Conservation (phyloP, 2,113 vertebrate genomes). For the Solenodon paradoxus region DNA sequence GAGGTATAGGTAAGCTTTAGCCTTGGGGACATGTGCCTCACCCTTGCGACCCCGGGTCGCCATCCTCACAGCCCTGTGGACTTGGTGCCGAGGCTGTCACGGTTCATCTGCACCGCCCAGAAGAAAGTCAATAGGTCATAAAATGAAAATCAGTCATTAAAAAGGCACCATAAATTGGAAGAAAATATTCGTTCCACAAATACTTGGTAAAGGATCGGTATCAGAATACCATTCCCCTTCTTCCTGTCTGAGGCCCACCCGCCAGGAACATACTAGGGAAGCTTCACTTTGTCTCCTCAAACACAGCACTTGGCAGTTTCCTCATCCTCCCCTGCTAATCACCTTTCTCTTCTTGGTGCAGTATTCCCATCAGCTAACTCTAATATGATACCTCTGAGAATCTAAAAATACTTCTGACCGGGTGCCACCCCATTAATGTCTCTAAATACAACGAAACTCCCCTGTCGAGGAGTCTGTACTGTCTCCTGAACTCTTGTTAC, state of each 20-base stretch:
- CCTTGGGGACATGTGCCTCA: neutral
- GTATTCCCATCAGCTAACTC: neutral
- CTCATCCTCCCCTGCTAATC: neutral
- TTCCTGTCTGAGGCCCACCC: neutral
- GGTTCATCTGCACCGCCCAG: neutral
- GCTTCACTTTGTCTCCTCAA: neutral
- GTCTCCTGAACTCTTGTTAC: neutral
- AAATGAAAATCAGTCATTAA: neutral
- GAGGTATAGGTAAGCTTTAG: neutral
- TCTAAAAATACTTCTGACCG: neutral
- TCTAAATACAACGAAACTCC: neutral
- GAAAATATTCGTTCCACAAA: neutral
- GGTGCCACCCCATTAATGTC: neutral
- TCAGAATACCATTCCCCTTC: neutral
- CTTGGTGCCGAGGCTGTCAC: neutral
- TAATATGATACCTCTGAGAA: neutral
- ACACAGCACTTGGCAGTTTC: neutral
- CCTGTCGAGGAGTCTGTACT: neutral
- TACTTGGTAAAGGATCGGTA: neutral
- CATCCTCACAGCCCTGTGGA: neutral
- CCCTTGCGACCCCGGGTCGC: accelerated
- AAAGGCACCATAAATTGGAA: neutral
- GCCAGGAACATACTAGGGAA: neutral
- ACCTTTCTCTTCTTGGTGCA: neutral
- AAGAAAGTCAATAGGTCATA: neutral